Evolutionary conservation across 2,888 invertebrate species (phyloP), one percentile per base, ranked within the genome.

Genomic region (Leptarthrus brevirostris): DNA sequence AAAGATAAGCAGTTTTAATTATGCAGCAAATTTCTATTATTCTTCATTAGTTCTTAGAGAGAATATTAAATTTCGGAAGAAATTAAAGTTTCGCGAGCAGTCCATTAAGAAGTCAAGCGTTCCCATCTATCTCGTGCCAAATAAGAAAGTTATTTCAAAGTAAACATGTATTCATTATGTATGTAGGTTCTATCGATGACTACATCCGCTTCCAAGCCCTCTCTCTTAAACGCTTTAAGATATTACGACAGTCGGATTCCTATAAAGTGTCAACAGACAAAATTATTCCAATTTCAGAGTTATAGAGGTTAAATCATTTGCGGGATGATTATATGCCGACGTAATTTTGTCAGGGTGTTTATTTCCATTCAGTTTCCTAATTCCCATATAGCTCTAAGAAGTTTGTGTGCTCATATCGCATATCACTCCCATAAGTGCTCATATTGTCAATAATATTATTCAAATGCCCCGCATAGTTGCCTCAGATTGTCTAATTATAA

Each of bases 401-500:
- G 22, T n/a, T 26, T 16, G 18, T 40, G 34, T 47, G 24, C 24
- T 61, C 61, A 61, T 34, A 30, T 34, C 69, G 49, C 34, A 69
- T 49, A 52, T 69, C 52, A 34, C 20, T 16, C 18, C 16, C 16
- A 69, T 20, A 52, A 30, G 52, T 71, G 53, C 53, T 70, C 52
- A 53, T 70, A 70, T 70, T 36, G 36, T 71, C 69, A 69, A 69
- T 64, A 64, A 24, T 30, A 52, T 69, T 69, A 69, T 69, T 69
- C 69, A 69, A 69, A 52, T 69, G 22, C 20, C 30, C 26, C 34
- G 16, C 52, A 69, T 18, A 20, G 16, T 52, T 52, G 52, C 22
- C 36, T n/a, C 16, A 54, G 40, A 54, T 54, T 71, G 54, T 36
- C 71, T 71, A 71, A 71, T 54, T 71, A 58, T 26, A 61, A 30